Evolutionary conservation across 2,113 vertebrate species (phyloP), one percentile per base, ranked within the genome.

Genomic region (Entomyzon cyanotis): DNA sequence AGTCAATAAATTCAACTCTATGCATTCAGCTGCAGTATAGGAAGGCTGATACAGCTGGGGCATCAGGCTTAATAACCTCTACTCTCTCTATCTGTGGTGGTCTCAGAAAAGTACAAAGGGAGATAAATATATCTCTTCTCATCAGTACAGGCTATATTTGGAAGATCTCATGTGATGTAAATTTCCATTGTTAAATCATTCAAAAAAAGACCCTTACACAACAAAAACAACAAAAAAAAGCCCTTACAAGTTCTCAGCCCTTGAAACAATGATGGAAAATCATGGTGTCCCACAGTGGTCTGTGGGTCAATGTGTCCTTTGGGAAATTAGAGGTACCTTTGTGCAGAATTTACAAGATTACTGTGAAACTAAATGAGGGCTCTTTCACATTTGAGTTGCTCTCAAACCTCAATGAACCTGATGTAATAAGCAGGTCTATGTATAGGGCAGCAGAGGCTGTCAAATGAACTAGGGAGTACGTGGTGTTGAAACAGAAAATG

Each of bases 71-170:
- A 60, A 73, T 89, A 94, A 88, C 75, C 46, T 93, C 68, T 77
- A 52, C 39, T 92, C 56, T 87, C 92, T 86, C 35, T 85, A 47
- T 74, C 50, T 77, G 33, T 70, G 74, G 82, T 95, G 87, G 85
- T 88, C 87, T 74, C 89, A 77, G 55, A 81, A 52, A 85, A 91
- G 59, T 63, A 94, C 63, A 88, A 81, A 94, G 39, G 42, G 33
- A 90, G 84, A 63, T 90, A 94, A 94, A 94, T 90, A 67, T 70
- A 95, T 90, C 93, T 84, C 39, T 76, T 87, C 78, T 90, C 87
- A 93, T 95, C 79, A 90, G 79, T 44, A 47, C 5, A 3, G 41
- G 28, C 71, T 94, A 67, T 95, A 86, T 95, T 94, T 95, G 90
- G 84, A 91, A 90, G 85, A 62, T 47, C 20, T 93, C 67, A 70